These are phyloP conservation scores for Papilio aristodemus DNA, from an alignment of 1,140 invertebrate species.

Conservation along the genomic window DNA sequence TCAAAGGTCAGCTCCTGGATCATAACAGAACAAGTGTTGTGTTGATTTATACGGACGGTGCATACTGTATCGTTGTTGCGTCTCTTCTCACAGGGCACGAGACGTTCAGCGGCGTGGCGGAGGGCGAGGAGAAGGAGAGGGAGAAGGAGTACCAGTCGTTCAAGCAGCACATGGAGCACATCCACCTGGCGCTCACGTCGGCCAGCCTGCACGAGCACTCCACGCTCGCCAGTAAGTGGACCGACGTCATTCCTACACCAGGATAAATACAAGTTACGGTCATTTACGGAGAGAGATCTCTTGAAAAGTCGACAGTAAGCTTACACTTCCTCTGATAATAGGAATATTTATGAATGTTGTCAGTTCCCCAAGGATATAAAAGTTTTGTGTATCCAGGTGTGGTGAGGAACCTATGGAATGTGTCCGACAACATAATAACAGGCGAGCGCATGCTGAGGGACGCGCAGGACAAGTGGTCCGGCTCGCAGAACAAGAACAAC, in stretches of 20 bases:
- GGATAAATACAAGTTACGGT: no score
- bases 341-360: no score
- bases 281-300: no score
- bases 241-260: background rate
- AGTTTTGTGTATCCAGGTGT: slow-evolving; percentile 49
- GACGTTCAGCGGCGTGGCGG: slow-evolving; percentile 58
- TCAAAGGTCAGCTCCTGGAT: slow-evolving; percentile 62
- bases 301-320: background rate
- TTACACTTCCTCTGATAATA: no score
- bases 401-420: slow-evolving; percentile 67
- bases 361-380: no score
- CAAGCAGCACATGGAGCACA: slow-evolving; percentile 72
- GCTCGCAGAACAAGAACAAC: slow-evolving; percentile 37
- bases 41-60: no score
- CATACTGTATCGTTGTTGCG: no score
- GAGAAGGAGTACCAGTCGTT: slow-evolving; percentile 68
- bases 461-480: slow-evolving; percentile 66
- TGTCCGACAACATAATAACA: slow-evolving; percentile 64
- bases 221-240: slow-evolving; percentile 42
- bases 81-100: slow-evolving; percentile 68
- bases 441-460: slow-evolving; percentile 74
- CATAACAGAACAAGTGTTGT: background rate
- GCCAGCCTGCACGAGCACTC: slow-evolving; percentile 50
- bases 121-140: slow-evolving; percentile 60
- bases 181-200: slow-evolving; percentile 67